A percentile compares a stretch with the other conserved stretches of the same genome.
These are phyloP conservation scores for Sphaeridia pumilis DNA, from an alignment of 2,888 invertebrate species.

Conservation along the genomic window DNA sequence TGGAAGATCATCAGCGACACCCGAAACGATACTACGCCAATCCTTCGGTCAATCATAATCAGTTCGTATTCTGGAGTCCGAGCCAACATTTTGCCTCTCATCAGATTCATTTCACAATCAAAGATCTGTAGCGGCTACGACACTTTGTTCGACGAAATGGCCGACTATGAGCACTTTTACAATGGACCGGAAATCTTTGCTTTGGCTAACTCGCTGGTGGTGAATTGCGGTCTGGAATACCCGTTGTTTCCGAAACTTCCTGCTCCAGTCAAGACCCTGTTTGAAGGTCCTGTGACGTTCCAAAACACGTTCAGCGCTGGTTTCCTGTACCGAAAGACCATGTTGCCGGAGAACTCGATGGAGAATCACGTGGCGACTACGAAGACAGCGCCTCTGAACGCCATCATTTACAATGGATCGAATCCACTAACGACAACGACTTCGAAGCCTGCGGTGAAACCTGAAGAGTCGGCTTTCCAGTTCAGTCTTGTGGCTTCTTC, in stretches of 20 bases:
- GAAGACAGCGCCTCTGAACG: too few relatives aligned
- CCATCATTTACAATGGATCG: too few relatives aligned
- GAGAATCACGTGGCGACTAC: conserved; percentile 12
- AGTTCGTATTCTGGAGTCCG: conserved; percentile 10
- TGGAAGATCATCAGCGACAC: conserved; percentile 9
- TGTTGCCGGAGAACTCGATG: conserved; percentile 8
- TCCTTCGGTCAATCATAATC: conserved; percentile 7
- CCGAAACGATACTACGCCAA: not conserved
- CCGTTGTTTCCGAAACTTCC: conserved; percentile 6
- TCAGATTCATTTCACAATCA: conserved; percentile 14
- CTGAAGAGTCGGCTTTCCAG: not conserved
- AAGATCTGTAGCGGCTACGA: conserved; percentile 9
- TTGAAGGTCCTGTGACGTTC: conserved; percentile 3
- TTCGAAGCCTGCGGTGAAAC: too few relatives aligned
- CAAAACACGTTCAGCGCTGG: conserved; percentile 15
- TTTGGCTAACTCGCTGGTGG: not conserved
- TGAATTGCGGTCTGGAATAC: conserved; percentile 2
- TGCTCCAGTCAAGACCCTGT: conserved; percentile 7
- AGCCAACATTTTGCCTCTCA: conserved; percentile 8
- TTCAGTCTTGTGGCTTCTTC: conserved; percentile 4
- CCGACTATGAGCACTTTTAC: conserved; percentile 12
- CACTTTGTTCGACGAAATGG: conserved; percentile 12
- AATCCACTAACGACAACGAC: too few relatives aligned
- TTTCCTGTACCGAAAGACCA: conserved; percentile 11
- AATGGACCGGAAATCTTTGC: conserved; percentile 13